A percentile compares a stretch with the other conserved stretches of the same genome.
phyloP scores from a whole-genome alignment of 2,888 invertebrate species.

The Sisyra terminalis region DNA sequence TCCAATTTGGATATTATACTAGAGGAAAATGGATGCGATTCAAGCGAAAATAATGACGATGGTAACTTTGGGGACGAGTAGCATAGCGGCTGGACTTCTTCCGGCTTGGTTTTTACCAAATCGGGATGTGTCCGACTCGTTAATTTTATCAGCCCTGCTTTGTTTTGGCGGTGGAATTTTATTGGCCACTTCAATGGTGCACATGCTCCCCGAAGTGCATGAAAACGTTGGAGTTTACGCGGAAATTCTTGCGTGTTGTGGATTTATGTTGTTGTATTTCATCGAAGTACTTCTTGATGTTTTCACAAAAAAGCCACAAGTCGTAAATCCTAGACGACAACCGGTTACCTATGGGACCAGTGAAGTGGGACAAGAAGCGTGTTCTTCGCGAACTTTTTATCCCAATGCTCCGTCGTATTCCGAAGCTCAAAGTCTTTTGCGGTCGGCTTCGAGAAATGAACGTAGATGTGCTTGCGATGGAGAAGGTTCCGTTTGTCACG shows the following conservation, averaged over 20 bases:
- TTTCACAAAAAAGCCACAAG: slow-evolving; percentile 31
- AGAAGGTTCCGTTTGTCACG: slow-evolving; percentile 35
- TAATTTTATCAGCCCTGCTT: slow-evolving; percentile 48
- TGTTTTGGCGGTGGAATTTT: slow-evolving; percentile 73
- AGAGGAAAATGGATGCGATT: slow-evolving; percentile 27
- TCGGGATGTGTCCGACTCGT: slow-evolving; percentile 37
- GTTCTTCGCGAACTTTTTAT: background rate
- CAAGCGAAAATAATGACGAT: slow-evolving; percentile 50
- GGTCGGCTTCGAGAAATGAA: background rate
- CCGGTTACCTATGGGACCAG: background rate
- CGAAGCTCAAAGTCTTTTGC: background rate
- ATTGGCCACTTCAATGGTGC: slow-evolving; percentile 56
- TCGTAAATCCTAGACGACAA: slow-evolving; percentile 8
- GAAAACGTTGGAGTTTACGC: slow-evolving; percentile 38
- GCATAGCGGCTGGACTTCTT: slow-evolving; percentile 49
- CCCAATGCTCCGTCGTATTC: background rate
- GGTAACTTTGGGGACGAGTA: slow-evolving; percentile 46
- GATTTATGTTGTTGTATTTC: slow-evolving; percentile 55
- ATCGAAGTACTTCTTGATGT: slow-evolving; percentile 57
- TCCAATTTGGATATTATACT: background rate
- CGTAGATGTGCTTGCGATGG: slow-evolving; percentile 4
- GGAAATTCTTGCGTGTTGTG: slow-evolving; percentile 46
- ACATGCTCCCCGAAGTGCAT: slow-evolving; percentile 64
- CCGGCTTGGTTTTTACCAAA: slow-evolving; percentile 46
- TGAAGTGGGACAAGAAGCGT: background rate